A percentile compares a stretch with the other conserved stretches of the same genome.
phyloP scores from a whole-genome alignment of 2,888 invertebrate species.

The Hoplodrina ambigua region DNA sequence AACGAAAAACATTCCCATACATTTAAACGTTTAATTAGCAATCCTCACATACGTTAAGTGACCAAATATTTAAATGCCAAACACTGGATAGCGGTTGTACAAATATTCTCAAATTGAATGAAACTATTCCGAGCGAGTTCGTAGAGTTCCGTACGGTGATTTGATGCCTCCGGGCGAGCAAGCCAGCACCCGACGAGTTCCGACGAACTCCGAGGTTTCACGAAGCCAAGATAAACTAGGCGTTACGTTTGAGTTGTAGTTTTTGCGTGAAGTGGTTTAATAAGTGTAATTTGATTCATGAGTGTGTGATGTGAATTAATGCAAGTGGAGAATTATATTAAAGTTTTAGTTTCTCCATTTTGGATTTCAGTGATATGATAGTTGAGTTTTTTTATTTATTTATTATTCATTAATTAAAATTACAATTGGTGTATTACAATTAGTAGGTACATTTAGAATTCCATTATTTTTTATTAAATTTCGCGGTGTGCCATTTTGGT shows the following conservation, averaged over 20 bases:
- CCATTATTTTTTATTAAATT: too few species aligned
- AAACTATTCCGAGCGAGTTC: constrained; percentile 55
- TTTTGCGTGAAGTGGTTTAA: constrained; percentile 45
- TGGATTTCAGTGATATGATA: neutral
- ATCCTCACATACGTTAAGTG: constrained; percentile 44
- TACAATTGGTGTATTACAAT: too few species aligned
- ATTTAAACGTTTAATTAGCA: constrained; percentile 44
- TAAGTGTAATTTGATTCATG: constrained; percentile 44
- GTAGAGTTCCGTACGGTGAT: constrained; percentile 55
- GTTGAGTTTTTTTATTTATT: too few species aligned
- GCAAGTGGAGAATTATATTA: neutral
- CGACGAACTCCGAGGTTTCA: constrained; percentile 37
- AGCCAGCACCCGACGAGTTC: constrained; percentile 25
- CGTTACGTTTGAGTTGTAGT: constrained; percentile 43
- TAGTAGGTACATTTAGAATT: too few species aligned
- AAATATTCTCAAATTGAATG: constrained; percentile 63
- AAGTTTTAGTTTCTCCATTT: constrained; percentile 1
- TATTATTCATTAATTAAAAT: too few species aligned
- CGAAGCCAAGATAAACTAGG: constrained; percentile 51
- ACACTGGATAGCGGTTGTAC: constrained; percentile 44
- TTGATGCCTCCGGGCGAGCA: constrained; percentile 50
- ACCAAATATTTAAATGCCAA: constrained; percentile 62
- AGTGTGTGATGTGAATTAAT: constrained; percentile 41
- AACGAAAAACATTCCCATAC: constrained; percentile 1
- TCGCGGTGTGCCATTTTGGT: too few species aligned